Conservation (phyloP, 1,140 invertebrate genomes). For the Platyscapa corneri region DNA sequence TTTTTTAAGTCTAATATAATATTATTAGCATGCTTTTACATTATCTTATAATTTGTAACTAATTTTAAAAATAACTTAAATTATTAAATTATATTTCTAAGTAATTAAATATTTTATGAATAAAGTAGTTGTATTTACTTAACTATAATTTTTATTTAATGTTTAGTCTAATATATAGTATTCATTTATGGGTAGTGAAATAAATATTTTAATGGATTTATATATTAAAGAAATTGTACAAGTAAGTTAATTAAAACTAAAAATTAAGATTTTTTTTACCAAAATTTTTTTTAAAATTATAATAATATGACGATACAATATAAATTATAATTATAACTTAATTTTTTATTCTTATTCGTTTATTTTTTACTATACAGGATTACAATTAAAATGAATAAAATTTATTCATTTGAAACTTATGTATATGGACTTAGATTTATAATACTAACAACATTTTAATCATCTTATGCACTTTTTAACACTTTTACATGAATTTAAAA, state of each 20-base stretch:
- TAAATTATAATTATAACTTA: background rate
- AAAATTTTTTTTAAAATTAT: background rate
- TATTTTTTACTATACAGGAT: background rate
- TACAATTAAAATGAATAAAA: background rate
- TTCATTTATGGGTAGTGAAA: background rate
- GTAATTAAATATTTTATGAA: constrained; percentile 15
- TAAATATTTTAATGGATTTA: constrained; percentile 28
- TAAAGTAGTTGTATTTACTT: constrained; percentile 24
- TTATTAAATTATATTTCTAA: constrained; percentile 13
- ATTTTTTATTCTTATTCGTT: background rate
- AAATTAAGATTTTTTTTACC: constrained; percentile 1
- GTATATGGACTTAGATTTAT: background rate
- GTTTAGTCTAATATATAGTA: background rate
- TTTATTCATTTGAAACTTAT: background rate
- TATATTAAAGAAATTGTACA: constrained; percentile 1
- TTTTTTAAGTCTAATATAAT: background rate
- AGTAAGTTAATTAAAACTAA: constrained; percentile 41
- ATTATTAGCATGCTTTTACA: constrained; percentile 23
- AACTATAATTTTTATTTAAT: constrained; percentile 32
- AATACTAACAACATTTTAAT: background rate
- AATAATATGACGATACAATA: background rate
- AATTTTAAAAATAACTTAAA: constrained; percentile 4
- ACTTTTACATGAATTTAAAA: background rate
- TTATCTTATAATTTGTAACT: constrained; percentile 22
- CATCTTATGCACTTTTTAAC: too few relatives aligned